Percentiles rank a stretch among this genome's conserved stretches.
phyloP scores from a whole-genome alignment of 2,888 invertebrate genomes.

The Andrena hattorfiana region DNA sequence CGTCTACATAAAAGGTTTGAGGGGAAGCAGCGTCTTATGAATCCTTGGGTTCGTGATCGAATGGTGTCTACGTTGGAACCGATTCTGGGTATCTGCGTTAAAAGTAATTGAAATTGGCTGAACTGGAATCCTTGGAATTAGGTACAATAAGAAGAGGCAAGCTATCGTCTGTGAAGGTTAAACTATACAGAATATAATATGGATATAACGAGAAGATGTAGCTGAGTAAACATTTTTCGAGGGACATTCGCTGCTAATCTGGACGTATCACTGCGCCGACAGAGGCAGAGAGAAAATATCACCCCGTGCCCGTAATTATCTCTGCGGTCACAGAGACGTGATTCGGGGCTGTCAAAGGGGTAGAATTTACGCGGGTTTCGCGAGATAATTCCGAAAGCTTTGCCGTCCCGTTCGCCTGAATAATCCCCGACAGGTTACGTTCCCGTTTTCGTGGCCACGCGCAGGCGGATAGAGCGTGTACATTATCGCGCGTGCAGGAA shows the following conservation, averaged over 20 bases:
- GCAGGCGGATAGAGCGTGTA: slow-evolving; percentile 29
- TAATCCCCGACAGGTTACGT: slow-evolving; percentile 12
- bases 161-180: too few species aligned
- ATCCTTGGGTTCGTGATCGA: too few species aligned
- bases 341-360: neutral
- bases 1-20: too few species aligned
- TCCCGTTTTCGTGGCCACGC: neutral
- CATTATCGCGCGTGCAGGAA: slow-evolving; percentile 36
- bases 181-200: too few species aligned
- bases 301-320: neutral
- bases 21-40: too few species aligned
- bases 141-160: too few species aligned
- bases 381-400: slow-evolving; percentile 3
- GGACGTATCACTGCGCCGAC: neutral
- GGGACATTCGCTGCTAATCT: neutral
- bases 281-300: neutral
- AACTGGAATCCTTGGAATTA: too few species aligned
- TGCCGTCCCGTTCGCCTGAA: slow-evolving; percentile 9
- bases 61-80: too few species aligned
- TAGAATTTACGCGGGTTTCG: slow-evolving; percentile 7
- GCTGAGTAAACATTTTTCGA: neutral
- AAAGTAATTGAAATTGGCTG: too few species aligned
- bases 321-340: neutral
- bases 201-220: neutral
- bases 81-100: too few species aligned